phyloP scores from a whole-genome alignment of 2,888 invertebrate species.

The Nysson spinosus region DNA sequence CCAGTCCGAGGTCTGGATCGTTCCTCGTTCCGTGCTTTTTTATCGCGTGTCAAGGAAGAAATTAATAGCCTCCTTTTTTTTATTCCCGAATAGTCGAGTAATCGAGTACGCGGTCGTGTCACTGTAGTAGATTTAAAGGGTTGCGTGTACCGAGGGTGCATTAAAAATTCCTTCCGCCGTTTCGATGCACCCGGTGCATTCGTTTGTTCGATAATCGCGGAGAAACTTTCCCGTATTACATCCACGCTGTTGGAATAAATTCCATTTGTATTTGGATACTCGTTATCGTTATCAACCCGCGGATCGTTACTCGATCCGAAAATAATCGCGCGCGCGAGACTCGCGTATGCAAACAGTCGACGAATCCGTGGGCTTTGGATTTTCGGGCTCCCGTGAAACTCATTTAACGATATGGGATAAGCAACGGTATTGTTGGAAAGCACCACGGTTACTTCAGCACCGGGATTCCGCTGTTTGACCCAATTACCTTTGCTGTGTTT shows the following conservation, averaged over 20 bases:
- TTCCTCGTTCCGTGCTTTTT: not conserved
- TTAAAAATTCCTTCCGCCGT: conserved; percentile 21
- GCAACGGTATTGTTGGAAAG: conserved; percentile 36
- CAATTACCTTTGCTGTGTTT: conserved; percentile 36
- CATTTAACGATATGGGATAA: conserved; percentile 54
- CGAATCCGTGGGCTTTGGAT: not conserved
- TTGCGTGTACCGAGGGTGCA: conserved; percentile 10
- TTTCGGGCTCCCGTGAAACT: conserved; percentile 33
- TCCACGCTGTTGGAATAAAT: no score
- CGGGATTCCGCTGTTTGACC: conserved; percentile 25
- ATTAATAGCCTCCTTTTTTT: not conserved
- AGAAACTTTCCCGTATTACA: no score
- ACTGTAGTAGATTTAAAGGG: conserved; percentile 6
- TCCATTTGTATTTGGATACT: no score
- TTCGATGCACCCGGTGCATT: not conserved
- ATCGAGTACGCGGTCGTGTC: conserved; percentile 15
- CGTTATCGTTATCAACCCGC: no score
- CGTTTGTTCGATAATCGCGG: conserved; percentile 39
- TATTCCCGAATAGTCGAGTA: not conserved
- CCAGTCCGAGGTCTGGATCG: no score
- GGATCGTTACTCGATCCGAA: no score
- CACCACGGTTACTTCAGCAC: conserved; percentile 10
- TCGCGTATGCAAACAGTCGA: not conserved
- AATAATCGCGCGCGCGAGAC: no score
- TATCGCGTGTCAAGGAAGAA: not conserved